These are phyloP conservation scores for Phaethornis superciliosus DNA, from an alignment of 2,113 vertebrate species.

Conservation along the genomic window DNA sequence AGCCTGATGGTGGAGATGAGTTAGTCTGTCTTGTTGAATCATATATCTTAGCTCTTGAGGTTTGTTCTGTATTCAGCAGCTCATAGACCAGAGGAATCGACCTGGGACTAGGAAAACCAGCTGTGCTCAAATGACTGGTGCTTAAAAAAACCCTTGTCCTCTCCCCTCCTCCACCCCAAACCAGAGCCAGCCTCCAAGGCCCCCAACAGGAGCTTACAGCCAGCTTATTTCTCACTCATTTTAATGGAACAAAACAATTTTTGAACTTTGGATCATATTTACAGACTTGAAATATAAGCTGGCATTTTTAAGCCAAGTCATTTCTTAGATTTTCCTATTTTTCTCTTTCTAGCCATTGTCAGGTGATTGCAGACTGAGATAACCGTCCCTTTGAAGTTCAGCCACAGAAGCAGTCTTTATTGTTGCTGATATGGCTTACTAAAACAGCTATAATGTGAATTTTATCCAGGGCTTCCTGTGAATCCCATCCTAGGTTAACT, in stretches of 20 bases:
- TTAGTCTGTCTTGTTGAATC: neutral
- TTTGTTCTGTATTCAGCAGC: neutral
- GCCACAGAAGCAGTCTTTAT: constrained; percentile 73
- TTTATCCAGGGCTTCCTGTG: constrained; percentile 47
- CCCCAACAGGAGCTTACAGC: constrained; percentile 11
- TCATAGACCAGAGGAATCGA: neutral
- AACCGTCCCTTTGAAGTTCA: constrained; percentile 70
- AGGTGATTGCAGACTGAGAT: constrained; percentile 75
- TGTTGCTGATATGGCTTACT: constrained; percentile 54
- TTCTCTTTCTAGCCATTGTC: constrained; percentile 70
- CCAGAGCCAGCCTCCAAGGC: neutral
- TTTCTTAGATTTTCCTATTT: constrained; percentile 72
- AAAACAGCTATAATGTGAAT: constrained; percentile 51
- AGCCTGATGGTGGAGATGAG: neutral
- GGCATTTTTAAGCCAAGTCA: constrained; percentile 66
- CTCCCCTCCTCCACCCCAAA: neutral
- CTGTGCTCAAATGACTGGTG: neutral
- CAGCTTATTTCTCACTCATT: constrained; percentile 52
- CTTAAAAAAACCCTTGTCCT: neutral
- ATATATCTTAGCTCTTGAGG: neutral
- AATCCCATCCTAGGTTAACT: constrained; percentile 37
- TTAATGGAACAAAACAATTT: constrained; percentile 69
- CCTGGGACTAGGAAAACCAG: neutral
- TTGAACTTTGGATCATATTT: constrained; percentile 63
- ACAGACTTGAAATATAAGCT: constrained; percentile 67